Evolutionary conservation across 2,797 vertebrate genomes (phyloP).

Genomic region (Phoebastria nigripes): DNA sequence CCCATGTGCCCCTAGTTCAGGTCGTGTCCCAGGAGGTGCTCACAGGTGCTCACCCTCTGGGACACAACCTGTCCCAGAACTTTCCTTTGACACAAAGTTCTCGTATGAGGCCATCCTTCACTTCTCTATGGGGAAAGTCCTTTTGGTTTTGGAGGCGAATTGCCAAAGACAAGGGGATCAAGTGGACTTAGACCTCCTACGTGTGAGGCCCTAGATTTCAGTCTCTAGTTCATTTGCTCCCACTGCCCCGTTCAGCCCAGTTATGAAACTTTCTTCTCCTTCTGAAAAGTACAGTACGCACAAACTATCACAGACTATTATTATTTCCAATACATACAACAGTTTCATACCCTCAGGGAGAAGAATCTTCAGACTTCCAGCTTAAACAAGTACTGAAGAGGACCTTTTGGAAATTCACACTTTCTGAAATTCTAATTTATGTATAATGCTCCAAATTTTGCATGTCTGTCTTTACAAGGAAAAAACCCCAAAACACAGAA

Average conservation of each 20-base stretch:
- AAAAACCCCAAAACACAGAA: background rate
- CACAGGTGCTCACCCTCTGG: background rate
- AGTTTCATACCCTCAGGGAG: background rate
- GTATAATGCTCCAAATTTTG: background rate
- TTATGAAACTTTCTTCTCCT: background rate
- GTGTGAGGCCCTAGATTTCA: background rate
- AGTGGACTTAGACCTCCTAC: background rate
- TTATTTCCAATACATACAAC: background rate
- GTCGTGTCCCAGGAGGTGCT: background rate
- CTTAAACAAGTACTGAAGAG: background rate
- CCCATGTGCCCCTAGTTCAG: background rate
- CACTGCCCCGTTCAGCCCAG: background rate
- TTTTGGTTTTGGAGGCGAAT: background rate
- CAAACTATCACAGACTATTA: background rate
- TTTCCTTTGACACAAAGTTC: background rate
- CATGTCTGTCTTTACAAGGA: background rate
- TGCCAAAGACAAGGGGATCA: background rate
- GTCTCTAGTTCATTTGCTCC: background rate
- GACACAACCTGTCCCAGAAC: background rate
- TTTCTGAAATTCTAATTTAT: slow-evolving; percentile 1
- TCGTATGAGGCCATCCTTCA: background rate
- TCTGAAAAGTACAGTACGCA: background rate
- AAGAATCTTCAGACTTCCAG: background rate
- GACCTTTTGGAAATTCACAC: background rate
- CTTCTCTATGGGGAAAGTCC: background rate